Conservation (phyloP, 1,140 invertebrate genomes). For the Planococcus citri region DNA sequence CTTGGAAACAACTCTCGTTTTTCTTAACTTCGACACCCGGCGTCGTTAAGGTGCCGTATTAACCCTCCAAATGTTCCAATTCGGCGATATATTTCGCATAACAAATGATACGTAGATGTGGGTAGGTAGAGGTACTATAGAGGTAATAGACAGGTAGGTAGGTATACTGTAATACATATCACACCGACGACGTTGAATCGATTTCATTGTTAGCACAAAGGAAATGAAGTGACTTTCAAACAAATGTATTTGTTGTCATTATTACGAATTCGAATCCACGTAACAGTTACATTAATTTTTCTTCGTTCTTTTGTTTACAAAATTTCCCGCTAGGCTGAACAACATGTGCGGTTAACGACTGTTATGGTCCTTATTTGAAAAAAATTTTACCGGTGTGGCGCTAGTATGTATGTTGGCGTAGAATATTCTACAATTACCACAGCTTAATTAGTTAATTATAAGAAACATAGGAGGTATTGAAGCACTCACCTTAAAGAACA, state of each 20-base stretch:
- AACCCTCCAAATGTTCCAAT: too few relatives aligned
- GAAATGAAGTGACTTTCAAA: neutral
- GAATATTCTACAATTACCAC: neutral
- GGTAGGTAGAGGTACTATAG: too few relatives aligned
- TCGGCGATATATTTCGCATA: too few relatives aligned
- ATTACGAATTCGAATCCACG: neutral
- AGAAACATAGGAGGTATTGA: conserved; percentile 7
- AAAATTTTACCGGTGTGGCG: neutral
- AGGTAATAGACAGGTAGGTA: too few relatives aligned
- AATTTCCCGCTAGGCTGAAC: conserved; percentile 5
- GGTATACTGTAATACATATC: too few relatives aligned
- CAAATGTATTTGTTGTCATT: neutral
- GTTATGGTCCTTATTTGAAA: neutral
- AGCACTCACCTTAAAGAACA: neutral
- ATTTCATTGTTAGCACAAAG: neutral
- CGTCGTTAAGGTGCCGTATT: too few relatives aligned
- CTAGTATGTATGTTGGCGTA: neutral
- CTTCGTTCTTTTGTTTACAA: neutral
- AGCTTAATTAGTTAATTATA: conserved; percentile 2
- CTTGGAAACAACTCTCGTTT: too few relatives aligned
- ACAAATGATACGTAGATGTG: too few relatives aligned
- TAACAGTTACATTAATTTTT: neutral
- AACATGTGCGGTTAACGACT: conserved; percentile 6
- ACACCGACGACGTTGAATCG: neutral
- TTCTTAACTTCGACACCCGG: too few relatives aligned